phyloP scores from a whole-genome alignment of 2,888 invertebrate species.

The Horisme vitalbata region DNA sequence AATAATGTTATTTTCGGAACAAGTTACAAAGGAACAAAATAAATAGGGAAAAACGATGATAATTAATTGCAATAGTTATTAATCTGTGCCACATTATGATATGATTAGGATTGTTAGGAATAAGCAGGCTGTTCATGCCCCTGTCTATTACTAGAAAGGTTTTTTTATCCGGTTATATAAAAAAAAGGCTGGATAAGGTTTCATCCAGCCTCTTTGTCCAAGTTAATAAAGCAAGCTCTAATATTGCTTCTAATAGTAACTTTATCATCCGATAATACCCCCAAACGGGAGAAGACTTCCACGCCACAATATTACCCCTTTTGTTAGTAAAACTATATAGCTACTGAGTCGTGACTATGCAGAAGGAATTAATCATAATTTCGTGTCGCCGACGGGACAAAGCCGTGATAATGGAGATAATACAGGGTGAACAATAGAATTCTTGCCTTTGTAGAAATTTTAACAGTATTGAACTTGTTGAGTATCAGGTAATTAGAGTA shows the following conservation, averaged over 20 bases:
- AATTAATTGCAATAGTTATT: no score
- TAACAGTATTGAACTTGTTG: conserved; percentile 7
- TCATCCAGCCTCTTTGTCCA: no score
- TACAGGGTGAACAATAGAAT: conserved; percentile 28
- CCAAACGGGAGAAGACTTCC: conserved; percentile 4
- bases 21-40: no score
- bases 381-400: conserved; percentile 35
- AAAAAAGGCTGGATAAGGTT: no score
- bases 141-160: no score
- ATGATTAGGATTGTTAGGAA: no score
- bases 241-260: conserved; percentile 3
- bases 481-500: no score
- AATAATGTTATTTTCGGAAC: no score
- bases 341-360: conserved; percentile 20
- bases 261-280: conserved; percentile 16
- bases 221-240: not conserved
- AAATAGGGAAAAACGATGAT: no score
- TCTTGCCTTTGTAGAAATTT: conserved; percentile 7
- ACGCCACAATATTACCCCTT: conserved; percentile 3
- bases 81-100: no score
- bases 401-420: conserved; percentile 28
- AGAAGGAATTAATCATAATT: conserved; percentile 38
- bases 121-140: no score
- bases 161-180: no score
- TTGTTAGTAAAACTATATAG: conserved; percentile 24